Percentiles rank a stretch among this genome's conserved stretches.
Conservation (phyloP, 1,140 invertebrate genomes). For the Diprion similis region DNA sequence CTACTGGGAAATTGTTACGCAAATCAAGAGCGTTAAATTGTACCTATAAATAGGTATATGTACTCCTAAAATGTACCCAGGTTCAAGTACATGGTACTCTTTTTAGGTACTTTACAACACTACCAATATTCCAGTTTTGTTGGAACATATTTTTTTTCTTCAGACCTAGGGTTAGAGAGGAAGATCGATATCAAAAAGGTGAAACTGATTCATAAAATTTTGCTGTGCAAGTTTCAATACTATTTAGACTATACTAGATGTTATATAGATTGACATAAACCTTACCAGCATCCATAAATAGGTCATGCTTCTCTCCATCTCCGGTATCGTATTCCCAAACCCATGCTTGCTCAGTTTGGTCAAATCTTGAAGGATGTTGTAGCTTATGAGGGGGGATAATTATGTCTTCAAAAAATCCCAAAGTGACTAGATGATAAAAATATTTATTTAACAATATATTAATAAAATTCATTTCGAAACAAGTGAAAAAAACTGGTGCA, state of each 20-base stretch:
- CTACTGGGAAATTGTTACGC: too few relatives aligned
- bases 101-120: too few relatives aligned
- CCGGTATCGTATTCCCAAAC: conserved; percentile 92
- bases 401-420: conserved; percentile 97
- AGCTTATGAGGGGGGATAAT: conserved; percentile 86
- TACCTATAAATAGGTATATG: too few relatives aligned
- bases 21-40: too few relatives aligned
- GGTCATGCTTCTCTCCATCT: conserved; percentile 83
- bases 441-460: conserved; percentile 15
- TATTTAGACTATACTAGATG: conserved; percentile 3
- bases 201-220: too few relatives aligned
- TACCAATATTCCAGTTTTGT: too few relatives aligned
- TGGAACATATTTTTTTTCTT: too few relatives aligned
- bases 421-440: conserved; percentile 72
- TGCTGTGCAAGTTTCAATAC: conserved; percentile 28
- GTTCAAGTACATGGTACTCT: too few relatives aligned
- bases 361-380: conserved; percentile 91
- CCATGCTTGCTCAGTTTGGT: conserved; percentile 94
- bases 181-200: too few relatives aligned
- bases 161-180: too few relatives aligned
- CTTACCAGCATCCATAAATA: conserved; percentile 85
- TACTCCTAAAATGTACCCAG: too few relatives aligned
- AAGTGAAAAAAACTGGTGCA: conserved; percentile 12
- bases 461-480: not conserved
- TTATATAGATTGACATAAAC: not conserved